These are phyloP conservation scores for Drosophila infuscata DNA, from an alignment of 2,888 invertebrate genomes.

Conservation along the genomic window DNA sequence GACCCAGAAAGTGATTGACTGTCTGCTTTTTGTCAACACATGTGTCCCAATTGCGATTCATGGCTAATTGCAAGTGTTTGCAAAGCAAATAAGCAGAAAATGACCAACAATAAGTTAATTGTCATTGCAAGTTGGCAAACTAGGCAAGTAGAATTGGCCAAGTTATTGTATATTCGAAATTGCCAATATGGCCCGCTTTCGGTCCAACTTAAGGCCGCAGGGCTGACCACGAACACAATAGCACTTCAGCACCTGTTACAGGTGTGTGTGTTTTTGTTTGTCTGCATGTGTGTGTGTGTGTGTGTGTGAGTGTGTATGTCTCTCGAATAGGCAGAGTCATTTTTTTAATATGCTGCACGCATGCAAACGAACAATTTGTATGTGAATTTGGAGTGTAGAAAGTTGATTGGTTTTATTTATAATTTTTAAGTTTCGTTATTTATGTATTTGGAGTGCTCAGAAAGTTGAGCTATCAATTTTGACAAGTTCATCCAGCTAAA, in stretches of 20 bases:
- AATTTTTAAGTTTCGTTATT: constrained; percentile 14
- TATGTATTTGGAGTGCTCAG: constrained; percentile 38
- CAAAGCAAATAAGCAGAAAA: constrained; percentile 22
- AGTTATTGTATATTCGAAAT: constrained; percentile 26
- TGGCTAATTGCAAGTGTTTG: constrained; percentile 67
- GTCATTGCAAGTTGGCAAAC: constrained; percentile 59
- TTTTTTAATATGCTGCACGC: constrained; percentile 81
- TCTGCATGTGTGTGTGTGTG: background rate
- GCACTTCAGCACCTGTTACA: constrained; percentile 53
- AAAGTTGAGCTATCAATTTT: constrained; percentile 46
- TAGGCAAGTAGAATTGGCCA: constrained; percentile 60
- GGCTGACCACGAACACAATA: constrained; percentile 47
- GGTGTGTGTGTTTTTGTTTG: background rate
- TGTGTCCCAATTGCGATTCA: constrained; percentile 65
- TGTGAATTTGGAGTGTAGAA: constrained; percentile 72
- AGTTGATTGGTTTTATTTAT: constrained; percentile 73
- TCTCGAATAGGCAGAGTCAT: constrained; percentile 65
- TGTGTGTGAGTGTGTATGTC: constrained; percentile 12
- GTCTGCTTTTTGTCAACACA: constrained; percentile 20
- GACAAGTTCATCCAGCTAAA: constrained; percentile 32
- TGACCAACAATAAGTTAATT: constrained; percentile 56
- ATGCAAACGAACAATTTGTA: constrained; percentile 77
- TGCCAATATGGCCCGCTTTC: constrained; percentile 40
- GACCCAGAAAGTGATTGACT: constrained; percentile 54
- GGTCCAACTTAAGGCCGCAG: constrained; percentile 40